Evolutionary conservation across 1,140 invertebrate species (phyloP), one percentile per base, ranked within the genome.

Genomic region (Zaprionus inermis): DNA sequence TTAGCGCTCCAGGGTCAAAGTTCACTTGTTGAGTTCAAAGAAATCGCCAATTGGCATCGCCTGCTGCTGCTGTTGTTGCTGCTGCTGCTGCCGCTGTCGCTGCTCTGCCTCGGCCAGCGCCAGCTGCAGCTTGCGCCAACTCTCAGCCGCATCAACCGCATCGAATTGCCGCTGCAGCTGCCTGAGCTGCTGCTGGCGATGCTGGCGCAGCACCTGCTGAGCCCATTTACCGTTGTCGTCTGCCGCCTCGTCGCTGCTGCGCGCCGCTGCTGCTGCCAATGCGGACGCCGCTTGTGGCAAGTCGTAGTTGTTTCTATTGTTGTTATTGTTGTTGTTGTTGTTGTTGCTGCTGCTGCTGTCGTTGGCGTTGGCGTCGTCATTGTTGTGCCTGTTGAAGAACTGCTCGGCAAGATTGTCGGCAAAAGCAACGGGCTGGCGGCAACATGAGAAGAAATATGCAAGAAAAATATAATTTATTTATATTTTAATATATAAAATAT

Each of bases 21-120:
- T 83, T 88, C 77, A 86, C 70, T 86, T 83, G 16, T 73, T 73
- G 36, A 89, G 79, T 64, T 83, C 83, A 58, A 74, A 88, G 55
- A 73, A 52, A n/a, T 78, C 76, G 66, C 55, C 66, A 44, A 74
- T 66, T 36, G 74, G 55, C 52, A 46, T 63, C 22, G 57, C 63
- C 16, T 71, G 76, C 36, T 70, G 67, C 67, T 64, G 63, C 77
- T 52, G 57, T 28, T 28, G 55, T 41, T 56, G 52, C 44, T 56
- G 59, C 5, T 63, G 63, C 18, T 75, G 72, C 18, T 63, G 38
- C 46, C 36, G 56, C 57, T 54, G 72, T 36, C 52, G 64, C 65
- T 76, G 67, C 58, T 85, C 81, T n/a, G 76, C 71, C 36, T 84
- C 81, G n/a, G 63, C 66, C 18, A 90, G 20, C 4, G 81, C 76